phyloP scores from a whole-genome alignment of 1,140 invertebrate genomes.

The Apis mellifera region DNA sequence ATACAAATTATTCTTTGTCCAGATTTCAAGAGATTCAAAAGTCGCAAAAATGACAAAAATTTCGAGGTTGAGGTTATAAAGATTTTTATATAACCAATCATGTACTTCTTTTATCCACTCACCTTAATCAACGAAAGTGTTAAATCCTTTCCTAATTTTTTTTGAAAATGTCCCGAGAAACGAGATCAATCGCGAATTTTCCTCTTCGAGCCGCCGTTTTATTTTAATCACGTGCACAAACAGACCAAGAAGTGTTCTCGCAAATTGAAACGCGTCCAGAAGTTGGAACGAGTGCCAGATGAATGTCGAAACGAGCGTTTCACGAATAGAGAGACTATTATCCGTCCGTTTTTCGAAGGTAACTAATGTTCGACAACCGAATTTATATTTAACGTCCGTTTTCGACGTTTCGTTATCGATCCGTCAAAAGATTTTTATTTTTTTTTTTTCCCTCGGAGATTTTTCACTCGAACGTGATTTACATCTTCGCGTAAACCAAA shows the following conservation, averaged over 20 bases:
- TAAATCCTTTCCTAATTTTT: too few relatives aligned
- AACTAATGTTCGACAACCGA: not conserved
- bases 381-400: not conserved
- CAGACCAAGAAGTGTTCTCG: too few relatives aligned
- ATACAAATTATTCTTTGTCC: too few relatives aligned
- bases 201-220: not conserved
- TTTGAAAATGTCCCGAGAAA: too few relatives aligned
- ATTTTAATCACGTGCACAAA: conserved; percentile 7
- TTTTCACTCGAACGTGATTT: not conserved
- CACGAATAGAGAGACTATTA: not conserved
- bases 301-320: not conserved
- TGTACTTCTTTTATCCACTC: not conserved
- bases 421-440: too few relatives aligned
- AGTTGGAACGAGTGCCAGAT: not conserved
- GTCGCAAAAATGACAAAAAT: too few relatives aligned
- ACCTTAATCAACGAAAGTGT: not conserved
- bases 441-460: not conserved
- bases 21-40: too few relatives aligned
- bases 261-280: conserved; percentile 30
- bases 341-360: not conserved
- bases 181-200: not conserved
- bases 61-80: too few relatives aligned
- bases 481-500: not conserved
- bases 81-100: too few relatives aligned
- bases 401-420: not conserved